Evolutionary conservation across 2,888 invertebrate genomes (phyloP).

Genomic region (Anodontia alba): DNA sequence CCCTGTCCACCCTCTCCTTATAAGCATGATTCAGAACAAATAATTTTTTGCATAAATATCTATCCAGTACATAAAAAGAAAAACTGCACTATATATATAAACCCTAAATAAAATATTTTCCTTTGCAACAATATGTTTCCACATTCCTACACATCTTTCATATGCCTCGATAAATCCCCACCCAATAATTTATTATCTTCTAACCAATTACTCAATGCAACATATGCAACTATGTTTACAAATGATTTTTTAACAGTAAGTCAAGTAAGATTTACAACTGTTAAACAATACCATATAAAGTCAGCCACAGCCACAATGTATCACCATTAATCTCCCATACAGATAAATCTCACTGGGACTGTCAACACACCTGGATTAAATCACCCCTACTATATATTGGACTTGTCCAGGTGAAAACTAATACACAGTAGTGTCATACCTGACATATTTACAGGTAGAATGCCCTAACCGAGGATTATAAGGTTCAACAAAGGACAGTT

Average conservation of each 20-base stretch:
- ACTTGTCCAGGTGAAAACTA: not conserved
- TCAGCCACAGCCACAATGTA: not conserved
- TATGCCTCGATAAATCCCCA: constrained; percentile 4
- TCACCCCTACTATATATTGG: not conserved
- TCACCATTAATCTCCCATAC: not conserved
- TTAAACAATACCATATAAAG: constrained; percentile 3
- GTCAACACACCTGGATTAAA: not conserved
- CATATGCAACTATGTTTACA: too few species aligned
- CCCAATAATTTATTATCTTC: not conserved
- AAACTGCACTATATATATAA: too few species aligned
- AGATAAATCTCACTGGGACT: too few species aligned
- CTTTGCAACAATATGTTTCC: not conserved
- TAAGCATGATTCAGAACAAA: too few species aligned
- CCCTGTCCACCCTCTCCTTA: too few species aligned
- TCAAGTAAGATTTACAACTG: not conserved
- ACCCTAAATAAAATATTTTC: constrained; percentile 7
- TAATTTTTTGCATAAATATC: too few species aligned
- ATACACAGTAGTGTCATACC: not conserved
- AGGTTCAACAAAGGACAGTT: not conserved
- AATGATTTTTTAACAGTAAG: too few species aligned
- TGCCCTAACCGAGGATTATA: not conserved
- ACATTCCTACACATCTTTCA: constrained; percentile 16
- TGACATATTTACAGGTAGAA: constrained; percentile 12
- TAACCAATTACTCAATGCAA: not conserved
- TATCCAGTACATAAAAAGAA: too few species aligned